A percentile compares a stretch with the other conserved stretches of the same genome.
These are phyloP conservation scores for Apoderus coryli DNA, from an alignment of 2,888 invertebrate species.

Conservation along the genomic window DNA sequence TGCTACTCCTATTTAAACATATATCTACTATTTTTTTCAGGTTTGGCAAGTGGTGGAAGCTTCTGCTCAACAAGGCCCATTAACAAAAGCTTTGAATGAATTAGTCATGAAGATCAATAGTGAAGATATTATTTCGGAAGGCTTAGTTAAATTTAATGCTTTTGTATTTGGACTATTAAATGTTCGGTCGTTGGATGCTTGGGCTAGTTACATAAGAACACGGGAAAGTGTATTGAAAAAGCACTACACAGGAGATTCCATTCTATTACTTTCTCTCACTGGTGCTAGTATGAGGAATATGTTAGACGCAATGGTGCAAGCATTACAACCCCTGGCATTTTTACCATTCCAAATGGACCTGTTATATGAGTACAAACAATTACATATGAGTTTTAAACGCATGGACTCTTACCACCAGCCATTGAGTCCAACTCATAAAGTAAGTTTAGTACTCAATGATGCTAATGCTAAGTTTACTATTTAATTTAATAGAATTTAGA, in stretches of 20 bases:
- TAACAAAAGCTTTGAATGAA: slow-evolving; percentile 71
- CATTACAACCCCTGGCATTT: slow-evolving; percentile 64
- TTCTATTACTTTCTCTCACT: slow-evolving; percentile 49
- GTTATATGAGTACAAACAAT: slow-evolving; percentile 61
- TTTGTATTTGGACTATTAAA: slow-evolving; percentile 77
- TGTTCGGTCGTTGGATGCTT: slow-evolving; percentile 76
- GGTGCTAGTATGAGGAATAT: slow-evolving; percentile 44
- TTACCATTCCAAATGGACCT: slow-evolving; percentile 71
- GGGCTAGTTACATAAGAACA: slow-evolving; percentile 75
- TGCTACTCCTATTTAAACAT: neutral
- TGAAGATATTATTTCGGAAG: slow-evolving; percentile 70
- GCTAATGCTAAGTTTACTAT: too few species aligned
- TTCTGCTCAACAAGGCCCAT: slow-evolving; percentile 72
- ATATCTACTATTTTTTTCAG: slow-evolving; percentile 29
- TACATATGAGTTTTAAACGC: slow-evolving; percentile 60
- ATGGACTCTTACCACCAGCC: slow-evolving; percentile 37
- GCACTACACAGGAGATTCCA: slow-evolving; percentile 61
- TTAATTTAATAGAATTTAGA: too few species aligned
- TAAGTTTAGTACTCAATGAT: too few species aligned
- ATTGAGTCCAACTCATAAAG: slow-evolving; percentile 30
- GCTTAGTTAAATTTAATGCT: slow-evolving; percentile 76
- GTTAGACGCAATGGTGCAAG: slow-evolving; percentile 59
- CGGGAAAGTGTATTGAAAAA: slow-evolving; percentile 68
- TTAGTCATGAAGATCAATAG: slow-evolving; percentile 69
- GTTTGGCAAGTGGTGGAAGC: slow-evolving; percentile 86